phyloP scores from a whole-genome alignment of 2,113 vertebrate species.

The Heteronetta atricapilla region DNA sequence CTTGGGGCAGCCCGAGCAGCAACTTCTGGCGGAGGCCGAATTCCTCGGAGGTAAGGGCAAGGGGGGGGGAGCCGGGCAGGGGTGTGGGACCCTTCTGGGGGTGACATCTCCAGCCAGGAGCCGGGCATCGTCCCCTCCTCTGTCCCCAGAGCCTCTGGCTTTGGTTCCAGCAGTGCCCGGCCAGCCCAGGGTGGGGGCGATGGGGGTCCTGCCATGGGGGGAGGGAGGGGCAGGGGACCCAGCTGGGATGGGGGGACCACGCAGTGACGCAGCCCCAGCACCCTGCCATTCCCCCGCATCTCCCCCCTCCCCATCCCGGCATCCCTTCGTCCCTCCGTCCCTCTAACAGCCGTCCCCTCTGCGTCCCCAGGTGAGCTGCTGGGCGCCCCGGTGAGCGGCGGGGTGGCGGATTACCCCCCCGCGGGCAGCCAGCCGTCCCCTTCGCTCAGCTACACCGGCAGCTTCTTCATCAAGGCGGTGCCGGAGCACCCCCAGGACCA shows the following conservation, averaged over 20 bases:
- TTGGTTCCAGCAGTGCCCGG: fast-evolving
- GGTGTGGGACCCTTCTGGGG: background rate
- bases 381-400: constrained; percentile 83
- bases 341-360: background rate
- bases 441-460: constrained; percentile 93
- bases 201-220: background rate
- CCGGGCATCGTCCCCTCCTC: background rate
- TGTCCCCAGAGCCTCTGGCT: background rate
- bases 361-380: constrained; percentile 81
- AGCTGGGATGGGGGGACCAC: background rate
- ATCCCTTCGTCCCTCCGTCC: background rate
- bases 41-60: constrained; percentile 83
- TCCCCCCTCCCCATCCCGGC: background rate
- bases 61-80: background rate
- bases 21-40: constrained; percentile 80
- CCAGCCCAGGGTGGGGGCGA: background rate
- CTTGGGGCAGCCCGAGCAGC: constrained; percentile 70
- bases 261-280: background rate
- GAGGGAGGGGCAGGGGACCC: background rate
- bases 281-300: background rate
- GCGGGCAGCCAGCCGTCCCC: constrained; percentile 85
- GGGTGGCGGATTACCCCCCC: constrained; percentile 83
- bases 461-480: constrained; percentile 94
- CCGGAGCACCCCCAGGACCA: constrained; percentile 92
- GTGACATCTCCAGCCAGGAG: background rate